These are phyloP conservation scores for Pseudopipra pipra DNA, from an alignment of 2,113 vertebrate genomes.

Conservation along the genomic window DNA sequence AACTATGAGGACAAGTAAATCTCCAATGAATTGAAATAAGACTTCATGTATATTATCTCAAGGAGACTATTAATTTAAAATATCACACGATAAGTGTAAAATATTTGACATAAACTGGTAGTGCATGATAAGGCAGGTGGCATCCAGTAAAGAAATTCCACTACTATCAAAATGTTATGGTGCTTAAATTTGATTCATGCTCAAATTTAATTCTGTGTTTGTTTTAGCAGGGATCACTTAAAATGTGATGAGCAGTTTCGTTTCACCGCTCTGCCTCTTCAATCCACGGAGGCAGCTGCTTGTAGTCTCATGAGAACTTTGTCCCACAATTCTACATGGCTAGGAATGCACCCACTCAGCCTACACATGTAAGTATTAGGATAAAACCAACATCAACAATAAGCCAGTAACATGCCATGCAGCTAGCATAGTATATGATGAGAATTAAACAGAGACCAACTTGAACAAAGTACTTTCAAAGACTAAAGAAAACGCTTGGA, in stretches of 20 bases:
- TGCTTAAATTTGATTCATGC: not conserved
- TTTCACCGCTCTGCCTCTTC: not conserved
- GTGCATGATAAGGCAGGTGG: not conserved
- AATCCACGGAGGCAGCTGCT: not conserved
- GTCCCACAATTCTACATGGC: not conserved
- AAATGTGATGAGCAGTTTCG: not conserved
- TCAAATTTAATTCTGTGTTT: not conserved
- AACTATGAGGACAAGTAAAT: not conserved
- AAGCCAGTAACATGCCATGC: not conserved
- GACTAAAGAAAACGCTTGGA: not conserved
- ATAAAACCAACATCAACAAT: not conserved
- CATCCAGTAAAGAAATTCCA: not conserved
- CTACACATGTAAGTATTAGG: not conserved
- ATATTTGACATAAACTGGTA: not conserved
- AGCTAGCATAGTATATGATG: rapidly evolving
- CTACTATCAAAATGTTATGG: not conserved
- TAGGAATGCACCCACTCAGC: not conserved
- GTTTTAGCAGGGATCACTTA: not conserved
- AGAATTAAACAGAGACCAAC: not conserved
- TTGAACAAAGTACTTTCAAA: not conserved
- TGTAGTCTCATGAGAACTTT: not conserved
- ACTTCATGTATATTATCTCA: not conserved
- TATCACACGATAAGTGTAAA: not conserved
- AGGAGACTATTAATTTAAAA: not conserved
- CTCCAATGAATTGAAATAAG: not conserved